phyloP scores from a whole-genome alignment of 2,113 vertebrate genomes.

The Malurus elegans region DNA sequence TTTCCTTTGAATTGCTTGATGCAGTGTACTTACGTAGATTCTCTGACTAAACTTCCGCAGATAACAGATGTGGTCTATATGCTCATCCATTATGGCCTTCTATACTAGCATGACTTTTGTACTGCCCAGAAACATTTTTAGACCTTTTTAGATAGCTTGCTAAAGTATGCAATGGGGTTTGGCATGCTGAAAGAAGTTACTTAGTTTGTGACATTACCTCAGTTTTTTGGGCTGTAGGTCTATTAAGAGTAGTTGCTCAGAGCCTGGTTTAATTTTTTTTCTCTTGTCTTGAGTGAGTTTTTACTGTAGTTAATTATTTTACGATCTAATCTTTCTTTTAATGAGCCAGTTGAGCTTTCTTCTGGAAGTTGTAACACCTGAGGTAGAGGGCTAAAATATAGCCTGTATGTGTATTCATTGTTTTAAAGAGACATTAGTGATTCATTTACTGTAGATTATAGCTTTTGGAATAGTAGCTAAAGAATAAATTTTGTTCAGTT shows the following conservation, averaged over 20 bases:
- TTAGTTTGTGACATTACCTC: not conserved
- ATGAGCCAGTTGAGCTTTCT: not conserved
- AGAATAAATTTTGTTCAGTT: not conserved
- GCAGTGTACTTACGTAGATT: accelerated
- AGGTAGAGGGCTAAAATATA: not conserved
- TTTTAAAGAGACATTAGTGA: not conserved
- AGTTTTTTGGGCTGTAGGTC: not conserved
- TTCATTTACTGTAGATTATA: not conserved
- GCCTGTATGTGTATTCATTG: not conserved
- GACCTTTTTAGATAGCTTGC: not conserved
- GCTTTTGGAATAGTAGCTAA: not conserved
- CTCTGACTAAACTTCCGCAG: not conserved
- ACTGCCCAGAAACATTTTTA: not conserved
- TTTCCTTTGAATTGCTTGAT: not conserved
- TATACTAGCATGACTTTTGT: not conserved
- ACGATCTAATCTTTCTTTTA: not conserved
- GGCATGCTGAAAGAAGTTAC: not conserved
- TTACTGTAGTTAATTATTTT: not conserved
- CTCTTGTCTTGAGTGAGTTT: not conserved
- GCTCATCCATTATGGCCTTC: not conserved
- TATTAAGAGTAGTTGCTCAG: not conserved
- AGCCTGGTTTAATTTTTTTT: not conserved
- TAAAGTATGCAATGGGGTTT: not conserved
- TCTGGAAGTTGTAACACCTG: not conserved
- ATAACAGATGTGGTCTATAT: not conserved